Base-by-base conservation (phyloP, 2,888 invertebrate species). In the Crossocerus cetratus region DNA sequence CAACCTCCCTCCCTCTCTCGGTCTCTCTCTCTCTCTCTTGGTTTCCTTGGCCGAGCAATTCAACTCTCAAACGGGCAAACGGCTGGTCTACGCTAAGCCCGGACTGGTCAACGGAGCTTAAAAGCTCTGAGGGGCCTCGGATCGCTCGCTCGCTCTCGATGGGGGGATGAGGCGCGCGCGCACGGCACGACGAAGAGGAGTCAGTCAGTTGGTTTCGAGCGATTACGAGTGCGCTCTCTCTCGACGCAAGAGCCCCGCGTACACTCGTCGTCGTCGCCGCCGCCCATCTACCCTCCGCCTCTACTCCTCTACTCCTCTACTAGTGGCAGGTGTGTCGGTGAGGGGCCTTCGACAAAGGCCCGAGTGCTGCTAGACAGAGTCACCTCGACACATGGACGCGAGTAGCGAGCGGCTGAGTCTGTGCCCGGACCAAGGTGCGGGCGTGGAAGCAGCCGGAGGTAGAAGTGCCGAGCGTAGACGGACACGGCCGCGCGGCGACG, bases 101-200 rank as follows among this genome's bases (percentile, higher is more conserved):
- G 8, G 32, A n/a, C 32, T 32, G 32, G 32, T 32, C 32, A 32
- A 11, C 8, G 32, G 32, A 32, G 32, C 32, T 32, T 32, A 32
- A 32, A 32, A 32, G 32, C 32, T 32, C 8, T 4, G 8, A 3
- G 11, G 11, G 32, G 32, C 32, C 32, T 32, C 11, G 60, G 65
- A 43, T 53, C 66, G 70, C 45, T 43, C 43, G 69, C 43, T 65
- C 55, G 57, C 60, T 54, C 53, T 78, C 65, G 66, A 66, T 61
- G 69, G 57, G 61, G 42, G 21, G n/a, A n/a, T n/a, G n/a, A n/a
- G 11, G 21, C 22, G 45, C 64, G 49, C 53, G 68, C 58, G 68
- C 55, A 58, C 58, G 53, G 54, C 16, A 42, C 18, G 21, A 13
- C 43, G 5, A 13, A 43, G 43, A 8, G 43, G 5, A 43, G 43